Evolutionary conservation across 2,888 invertebrate genomes (phyloP).

Genomic region (Brenthis hecate): DNA sequence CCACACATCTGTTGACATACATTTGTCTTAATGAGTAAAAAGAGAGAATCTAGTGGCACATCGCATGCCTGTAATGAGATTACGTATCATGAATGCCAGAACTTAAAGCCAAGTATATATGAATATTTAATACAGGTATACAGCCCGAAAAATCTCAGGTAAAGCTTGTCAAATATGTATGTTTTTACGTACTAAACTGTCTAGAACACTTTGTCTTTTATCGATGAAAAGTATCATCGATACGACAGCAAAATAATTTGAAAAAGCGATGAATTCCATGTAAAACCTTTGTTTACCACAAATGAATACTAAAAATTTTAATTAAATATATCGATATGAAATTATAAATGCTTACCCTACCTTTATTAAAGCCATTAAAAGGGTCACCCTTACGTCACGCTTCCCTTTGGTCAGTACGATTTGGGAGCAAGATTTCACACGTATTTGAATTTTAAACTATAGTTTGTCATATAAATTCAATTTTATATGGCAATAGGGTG

Average conservation of each 20-base stretch:
- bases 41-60: too few species aligned
- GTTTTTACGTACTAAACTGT: too few species aligned
- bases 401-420: constrained; percentile 73
- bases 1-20: too few species aligned
- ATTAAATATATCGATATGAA: constrained; percentile 80
- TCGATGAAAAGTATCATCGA: neutral
- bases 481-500: constrained; percentile 69
- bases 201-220: neutral
- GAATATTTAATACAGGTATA: too few species aligned
- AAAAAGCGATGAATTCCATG: neutral
- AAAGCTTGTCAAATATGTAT: neutral
- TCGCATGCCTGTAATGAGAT: too few species aligned
- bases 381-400: constrained; percentile 69
- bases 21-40: too few species aligned
- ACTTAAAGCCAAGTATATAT: too few species aligned
- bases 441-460: constrained; percentile 82
- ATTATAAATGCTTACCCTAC: constrained; percentile 77
- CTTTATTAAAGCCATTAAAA: constrained; percentile 80
- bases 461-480: constrained; percentile 81
- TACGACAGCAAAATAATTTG: too few species aligned
- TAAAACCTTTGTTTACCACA: constrained; percentile 9
- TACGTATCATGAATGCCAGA: too few species aligned
- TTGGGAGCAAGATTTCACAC: constrained; percentile 79
- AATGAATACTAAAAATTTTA: constrained; percentile 68
- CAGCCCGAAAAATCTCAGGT: neutral